These are phyloP conservation scores for Drymodes brunneopygia DNA, from an alignment of 2,113 vertebrate species.

Conservation along the genomic window DNA sequence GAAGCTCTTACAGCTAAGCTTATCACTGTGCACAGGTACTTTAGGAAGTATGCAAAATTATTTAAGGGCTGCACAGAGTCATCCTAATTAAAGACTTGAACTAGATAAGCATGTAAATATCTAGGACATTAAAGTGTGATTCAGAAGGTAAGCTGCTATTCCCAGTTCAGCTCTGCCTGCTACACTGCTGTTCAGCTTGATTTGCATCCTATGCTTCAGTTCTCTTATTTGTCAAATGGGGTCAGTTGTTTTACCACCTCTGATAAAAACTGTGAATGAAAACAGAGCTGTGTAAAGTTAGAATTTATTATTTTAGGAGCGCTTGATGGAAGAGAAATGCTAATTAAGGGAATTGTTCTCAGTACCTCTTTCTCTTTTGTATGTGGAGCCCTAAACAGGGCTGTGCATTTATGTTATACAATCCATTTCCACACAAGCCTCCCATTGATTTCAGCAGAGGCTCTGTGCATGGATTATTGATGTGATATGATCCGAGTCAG, in stretches of 20 bases:
- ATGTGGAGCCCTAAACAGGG: background rate
- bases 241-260: slow-evolving; percentile 12
- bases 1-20: background rate
- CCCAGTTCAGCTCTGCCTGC: background rate
- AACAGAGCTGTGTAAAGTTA: background rate
- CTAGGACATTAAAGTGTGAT: slow-evolving; percentile 34
- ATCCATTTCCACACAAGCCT: slow-evolving; percentile 7
- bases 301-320: slow-evolving; percentile 15
- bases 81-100: slow-evolving; percentile 50
- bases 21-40: background rate
- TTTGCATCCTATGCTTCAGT: slow-evolving; percentile 28
- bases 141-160: slow-evolving; percentile 48
- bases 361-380: background rate
- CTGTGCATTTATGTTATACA: background rate
- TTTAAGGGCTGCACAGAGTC: background rate
- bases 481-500: slow-evolving; percentile 29
- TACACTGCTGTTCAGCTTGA: slow-evolving; percentile 1
- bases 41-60: background rate
- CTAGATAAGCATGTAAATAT: slow-evolving; percentile 48
- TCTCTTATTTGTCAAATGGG: slow-evolving; percentile 30
- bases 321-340: background rate
- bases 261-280: slow-evolving; percentile 18
- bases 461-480: slow-evolving; percentile 36
- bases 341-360: slow-evolving; percentile 23
- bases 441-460: slow-evolving; percentile 22